Base-by-base conservation (phyloP, 2,797 vertebrate species). In the Neosilurus mollespiculum region DNA sequence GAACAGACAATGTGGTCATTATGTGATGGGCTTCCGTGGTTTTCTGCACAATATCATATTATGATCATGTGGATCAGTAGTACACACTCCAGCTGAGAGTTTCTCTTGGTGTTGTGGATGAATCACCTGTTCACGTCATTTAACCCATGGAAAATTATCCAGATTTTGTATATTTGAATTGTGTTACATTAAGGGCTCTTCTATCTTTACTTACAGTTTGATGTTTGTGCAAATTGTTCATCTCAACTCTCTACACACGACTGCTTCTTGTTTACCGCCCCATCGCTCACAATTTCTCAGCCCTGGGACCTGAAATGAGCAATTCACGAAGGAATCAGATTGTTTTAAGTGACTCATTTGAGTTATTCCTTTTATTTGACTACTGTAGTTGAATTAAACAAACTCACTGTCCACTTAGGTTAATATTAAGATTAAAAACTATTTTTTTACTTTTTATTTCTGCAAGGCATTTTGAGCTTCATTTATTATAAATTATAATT, bases 201-300 rank as follows among this genome's bases (percentile, higher is more conserved):
- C 11, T 8, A 34, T 77, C 22, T 78, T 15, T 77, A 43, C n/a
- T 43, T 22, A 37, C 56, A 15, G 20, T 59, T 4, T 9, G 11
- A 59, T 37, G 18, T 9, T 58, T 75, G 9, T 37, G 20, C 71
- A 58, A 8, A 18, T 43, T n/a, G 15, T 61, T 37, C 20, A 14
- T 77, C 30, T 37, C 20, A n/a, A 37, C 10, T 37, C 73, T 61
- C 54, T 81, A 56, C 26, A 43, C 26, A 26, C 51, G 9, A 54
- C 16, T 22, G n/a, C 62, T 53, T 20, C 24, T 20, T 54, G 49
- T 20, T 79, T 18, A 30, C 18, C 24, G 87, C 90, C 83, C 91
- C 94, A 93, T 94, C 92, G 89, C 90, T 93, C 91, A 88, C 54
- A 85, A 91, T 95, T 91, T 90, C 93, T 94, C 93, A 93, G 59